A percentile compares a stretch with the other conserved stretches of the same genome.
phyloP scores from a whole-genome alignment of 2,888 invertebrate species.

The Caenorhabditis plicata region DNA sequence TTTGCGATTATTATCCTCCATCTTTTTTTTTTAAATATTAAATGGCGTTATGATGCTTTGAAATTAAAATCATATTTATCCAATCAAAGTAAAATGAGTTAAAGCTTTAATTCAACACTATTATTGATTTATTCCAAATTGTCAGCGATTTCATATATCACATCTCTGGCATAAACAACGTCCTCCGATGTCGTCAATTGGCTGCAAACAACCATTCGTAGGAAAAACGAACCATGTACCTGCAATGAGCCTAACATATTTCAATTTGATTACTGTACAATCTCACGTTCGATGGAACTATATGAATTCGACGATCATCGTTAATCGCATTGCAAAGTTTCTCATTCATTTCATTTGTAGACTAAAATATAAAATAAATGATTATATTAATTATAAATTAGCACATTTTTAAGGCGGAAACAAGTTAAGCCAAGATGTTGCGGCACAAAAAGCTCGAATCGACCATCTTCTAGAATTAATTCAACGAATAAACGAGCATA shows the following conservation, averaged over 20 bases:
- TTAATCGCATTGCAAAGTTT: slow-evolving; percentile 67
- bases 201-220: slow-evolving; percentile 69
- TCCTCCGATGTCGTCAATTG: slow-evolving; percentile 66
- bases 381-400: neutral
- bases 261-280: neutral
- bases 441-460: slow-evolving; percentile 81
- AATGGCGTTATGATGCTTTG: too few relatives aligned
- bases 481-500: slow-evolving; percentile 80
- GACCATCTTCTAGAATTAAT: slow-evolving; percentile 74
- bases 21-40: too few relatives aligned
- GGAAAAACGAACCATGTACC: slow-evolving; percentile 67
- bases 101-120: too few relatives aligned
- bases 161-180: slow-evolving; percentile 67
- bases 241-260: slow-evolving; percentile 7
- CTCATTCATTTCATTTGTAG: slow-evolving; percentile 66
- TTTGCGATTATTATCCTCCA: too few relatives aligned
- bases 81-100: too few relatives aligned
- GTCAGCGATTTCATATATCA: slow-evolving; percentile 42
- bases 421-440: slow-evolving; percentile 90
- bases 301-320: slow-evolving; percentile 68
- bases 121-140: slow-evolving; percentile 8
- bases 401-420: slow-evolving; percentile 78
- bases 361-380: slow-evolving; percentile 51
- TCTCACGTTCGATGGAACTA: slow-evolving; percentile 67
- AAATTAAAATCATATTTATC: too few relatives aligned